Percentiles rank a stretch among this genome's conserved stretches.
These are phyloP conservation scores for Eupithecia insigniata DNA, from an alignment of 2,888 invertebrate genomes.

Conservation along the genomic window DNA sequence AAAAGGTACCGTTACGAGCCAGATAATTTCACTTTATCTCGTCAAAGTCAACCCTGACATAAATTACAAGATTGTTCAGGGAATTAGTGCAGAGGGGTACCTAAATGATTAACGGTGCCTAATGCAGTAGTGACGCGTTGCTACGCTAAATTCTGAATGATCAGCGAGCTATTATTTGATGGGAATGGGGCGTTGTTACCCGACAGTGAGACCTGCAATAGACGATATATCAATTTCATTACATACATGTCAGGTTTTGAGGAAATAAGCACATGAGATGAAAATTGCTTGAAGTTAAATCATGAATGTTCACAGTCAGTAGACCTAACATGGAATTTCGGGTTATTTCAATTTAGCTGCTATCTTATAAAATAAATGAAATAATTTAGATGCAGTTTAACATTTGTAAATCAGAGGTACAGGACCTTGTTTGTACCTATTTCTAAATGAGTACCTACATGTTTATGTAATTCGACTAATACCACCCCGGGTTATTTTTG, in stretches of 20 bases:
- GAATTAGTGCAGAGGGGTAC: conserved; percentile 2
- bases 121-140: conserved; percentile 10
- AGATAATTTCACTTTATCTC: conserved; percentile 8
- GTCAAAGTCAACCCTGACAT: conserved; percentile 11
- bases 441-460: conserved; percentile 1
- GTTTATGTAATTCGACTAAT: conserved; percentile 41
- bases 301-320: not conserved
- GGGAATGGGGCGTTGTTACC: not conserved
- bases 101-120: conserved; percentile 8
- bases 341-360: not conserved
- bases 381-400: not conserved
- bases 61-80: conserved; percentile 11
- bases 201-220: not conserved
- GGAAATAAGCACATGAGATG: not conserved
- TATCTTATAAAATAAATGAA: not conserved
- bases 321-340: not conserved
- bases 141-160: conserved; percentile 5
- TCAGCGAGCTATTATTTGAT: conserved; percentile 7
- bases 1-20: conserved; percentile 1
- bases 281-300: not conserved
- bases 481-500: conserved; percentile 50
- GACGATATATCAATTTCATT: not conserved
- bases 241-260: not conserved
- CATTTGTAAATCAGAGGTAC: not conserved
- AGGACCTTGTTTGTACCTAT: not conserved